These are phyloP conservation scores for Hypothenemus hampei DNA, from an alignment of 1,140 invertebrate genomes.

Conservation along the genomic window DNA sequence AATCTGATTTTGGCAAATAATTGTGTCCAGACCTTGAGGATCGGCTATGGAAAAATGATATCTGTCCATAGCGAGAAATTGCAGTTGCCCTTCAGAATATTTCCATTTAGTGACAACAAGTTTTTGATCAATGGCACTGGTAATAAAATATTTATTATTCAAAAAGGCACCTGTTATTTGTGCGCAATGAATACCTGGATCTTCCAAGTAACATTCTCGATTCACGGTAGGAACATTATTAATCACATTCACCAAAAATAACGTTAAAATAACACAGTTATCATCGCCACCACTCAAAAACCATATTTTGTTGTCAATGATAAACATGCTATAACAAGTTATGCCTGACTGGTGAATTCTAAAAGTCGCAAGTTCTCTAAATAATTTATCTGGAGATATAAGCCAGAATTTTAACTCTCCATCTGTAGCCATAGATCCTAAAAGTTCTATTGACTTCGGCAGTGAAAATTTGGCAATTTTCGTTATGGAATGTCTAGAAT, in stretches of 20 bases:
- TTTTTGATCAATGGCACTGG: slow-evolving; percentile 59
- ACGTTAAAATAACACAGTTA: slow-evolving; percentile 54
- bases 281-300: slow-evolving; percentile 67
- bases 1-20: slow-evolving; percentile 16
- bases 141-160: slow-evolving; percentile 47
- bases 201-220: slow-evolving; percentile 14
- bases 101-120: slow-evolving; percentile 49
- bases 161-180: slow-evolving; percentile 61
- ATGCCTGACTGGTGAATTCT: slow-evolving; percentile 66
- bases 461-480: slow-evolving; percentile 48
- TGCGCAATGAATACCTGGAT: slow-evolving; percentile 50
- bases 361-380: slow-evolving; percentile 41
- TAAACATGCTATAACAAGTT: slow-evolving; percentile 54
- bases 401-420: slow-evolving; percentile 63
- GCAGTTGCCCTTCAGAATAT: slow-evolving; percentile 34
- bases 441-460: slow-evolving; percentile 35
- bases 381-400: slow-evolving; percentile 27
- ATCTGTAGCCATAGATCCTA: slow-evolving; percentile 61
- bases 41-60: slow-evolving; percentile 53
- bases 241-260: slow-evolving; percentile 14
- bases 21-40: slow-evolving; percentile 54
- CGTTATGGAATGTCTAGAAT: slow-evolving; percentile 55
- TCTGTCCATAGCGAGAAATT: slow-evolving; percentile 44
- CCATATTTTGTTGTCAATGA: slow-evolving; percentile 47
- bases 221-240: slow-evolving; percentile 1